Evolutionary conservation across 2,113 vertebrate genomes (phyloP).

Genomic region (Nothoprocta perdicaria): DNA sequence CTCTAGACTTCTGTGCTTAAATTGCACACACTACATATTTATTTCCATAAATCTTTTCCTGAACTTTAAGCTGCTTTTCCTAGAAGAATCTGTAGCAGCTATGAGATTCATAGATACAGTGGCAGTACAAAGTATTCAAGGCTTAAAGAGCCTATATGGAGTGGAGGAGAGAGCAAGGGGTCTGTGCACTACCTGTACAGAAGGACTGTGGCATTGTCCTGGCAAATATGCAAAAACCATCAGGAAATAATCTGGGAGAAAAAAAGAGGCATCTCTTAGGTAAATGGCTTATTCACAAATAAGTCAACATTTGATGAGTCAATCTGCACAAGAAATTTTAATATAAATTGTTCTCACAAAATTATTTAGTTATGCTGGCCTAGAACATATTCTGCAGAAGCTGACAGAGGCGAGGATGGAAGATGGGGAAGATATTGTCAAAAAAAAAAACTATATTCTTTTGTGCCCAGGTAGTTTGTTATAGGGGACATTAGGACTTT

Average conservation of each 20-base stretch:
- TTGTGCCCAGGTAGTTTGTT: not conserved
- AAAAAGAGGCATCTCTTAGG: not conserved
- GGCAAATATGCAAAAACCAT: not conserved
- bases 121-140: not conserved
- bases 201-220: not conserved
- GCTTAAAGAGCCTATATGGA: not conserved
- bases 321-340: not conserved
- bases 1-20: not conserved
- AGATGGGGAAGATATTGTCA: not conserved
- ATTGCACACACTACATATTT: not conserved
- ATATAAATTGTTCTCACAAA: not conserved
- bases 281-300: not conserved
- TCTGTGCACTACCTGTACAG: not conserved
- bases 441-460: not conserved
- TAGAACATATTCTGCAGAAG: not conserved
- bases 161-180: not conserved
- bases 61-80: not conserved
- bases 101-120: not conserved
- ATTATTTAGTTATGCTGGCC: not conserved
- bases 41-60: not conserved
- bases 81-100: not conserved
- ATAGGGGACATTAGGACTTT: accelerated
- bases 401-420: not conserved
- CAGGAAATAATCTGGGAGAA: not conserved
- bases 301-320: not conserved